Conservation (phyloP, 1,140 invertebrate genomes). For the Thereuonema tuberculata region DNA sequence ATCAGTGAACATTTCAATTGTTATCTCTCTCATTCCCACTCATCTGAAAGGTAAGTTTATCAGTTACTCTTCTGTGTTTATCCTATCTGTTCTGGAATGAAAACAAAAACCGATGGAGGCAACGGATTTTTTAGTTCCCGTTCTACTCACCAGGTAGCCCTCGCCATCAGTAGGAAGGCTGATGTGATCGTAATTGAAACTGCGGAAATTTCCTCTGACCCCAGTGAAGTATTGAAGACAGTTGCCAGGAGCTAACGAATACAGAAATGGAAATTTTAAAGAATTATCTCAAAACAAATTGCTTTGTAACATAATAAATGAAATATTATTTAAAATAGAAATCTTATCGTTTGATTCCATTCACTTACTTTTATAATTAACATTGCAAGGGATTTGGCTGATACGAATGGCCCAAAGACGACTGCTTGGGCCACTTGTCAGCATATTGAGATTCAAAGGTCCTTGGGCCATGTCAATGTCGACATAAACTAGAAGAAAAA, state of each 20-base stretch:
- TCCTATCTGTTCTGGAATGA: too few species aligned
- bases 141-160: conserved; percentile 1
- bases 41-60: too few species aligned
- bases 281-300: too few species aligned
- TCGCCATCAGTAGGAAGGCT: conserved; percentile 2
- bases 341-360: too few species aligned
- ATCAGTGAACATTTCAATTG: too few species aligned
- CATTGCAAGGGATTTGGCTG: conserved; percentile 55
- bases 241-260: conserved; percentile 36
- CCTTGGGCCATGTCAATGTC: conserved; percentile 45
- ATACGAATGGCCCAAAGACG: conserved; percentile 53
- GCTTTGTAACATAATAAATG: too few species aligned
- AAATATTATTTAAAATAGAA: too few species aligned
- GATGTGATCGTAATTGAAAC: conserved; percentile 53
- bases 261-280: too few species aligned
- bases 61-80: too few species aligned
- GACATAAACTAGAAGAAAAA: conserved; percentile 48
- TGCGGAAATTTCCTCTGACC: conserved; percentile 43
- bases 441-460: conserved; percentile 47
- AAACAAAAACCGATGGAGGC: conserved; percentile 20
- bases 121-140: not conserved
- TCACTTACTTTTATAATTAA: conserved; percentile 36
- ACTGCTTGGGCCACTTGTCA: conserved; percentile 40
- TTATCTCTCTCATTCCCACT: too few species aligned
- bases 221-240: conserved; percentile 55